phyloP scores from a whole-genome alignment of 2,888 invertebrate species.

The Spialia ferax region DNA sequence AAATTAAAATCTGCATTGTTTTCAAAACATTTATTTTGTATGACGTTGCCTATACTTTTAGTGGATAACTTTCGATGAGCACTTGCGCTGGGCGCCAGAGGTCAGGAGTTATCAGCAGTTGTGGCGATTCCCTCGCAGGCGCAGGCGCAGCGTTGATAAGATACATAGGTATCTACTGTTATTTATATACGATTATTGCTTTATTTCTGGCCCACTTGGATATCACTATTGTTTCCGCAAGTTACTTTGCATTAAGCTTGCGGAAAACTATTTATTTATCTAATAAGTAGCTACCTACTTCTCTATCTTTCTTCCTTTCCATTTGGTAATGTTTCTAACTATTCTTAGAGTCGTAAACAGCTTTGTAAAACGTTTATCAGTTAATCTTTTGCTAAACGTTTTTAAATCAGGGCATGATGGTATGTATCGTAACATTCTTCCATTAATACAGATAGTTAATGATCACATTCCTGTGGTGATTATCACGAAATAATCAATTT shows the following conservation, averaged over 20 bases:
- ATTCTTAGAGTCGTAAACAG: no score
- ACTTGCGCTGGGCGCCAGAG: conserved; percentile 2
- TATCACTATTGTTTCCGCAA: conserved; percentile 9
- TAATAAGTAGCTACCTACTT: background rate
- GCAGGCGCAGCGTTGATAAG: conserved; percentile 27
- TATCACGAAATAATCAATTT: no score
- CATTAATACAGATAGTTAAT: no score
- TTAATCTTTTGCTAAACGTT: no score
- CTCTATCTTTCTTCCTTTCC: no score
- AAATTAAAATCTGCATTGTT: no score
- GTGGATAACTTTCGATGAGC: background rate
- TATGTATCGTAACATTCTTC: no score
- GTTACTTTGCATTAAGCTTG: background rate
- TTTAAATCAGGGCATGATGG: no score
- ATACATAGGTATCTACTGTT: conserved; percentile 21
- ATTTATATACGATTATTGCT: conserved; percentile 33
- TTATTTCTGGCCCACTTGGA: conserved; percentile 24
- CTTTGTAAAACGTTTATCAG: no score
- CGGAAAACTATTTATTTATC: background rate
- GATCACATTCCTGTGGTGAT: no score
- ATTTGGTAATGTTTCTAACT: no score
- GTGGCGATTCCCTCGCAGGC: conserved; percentile 24
- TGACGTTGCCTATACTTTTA: background rate
- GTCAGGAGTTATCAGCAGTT: conserved; percentile 10
- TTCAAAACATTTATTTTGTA: no score